Percentiles rank a stretch among this genome's conserved stretches.
phyloP scores from a whole-genome alignment of 2,113 vertebrate genomes.

The Gavia stellata region DNA sequence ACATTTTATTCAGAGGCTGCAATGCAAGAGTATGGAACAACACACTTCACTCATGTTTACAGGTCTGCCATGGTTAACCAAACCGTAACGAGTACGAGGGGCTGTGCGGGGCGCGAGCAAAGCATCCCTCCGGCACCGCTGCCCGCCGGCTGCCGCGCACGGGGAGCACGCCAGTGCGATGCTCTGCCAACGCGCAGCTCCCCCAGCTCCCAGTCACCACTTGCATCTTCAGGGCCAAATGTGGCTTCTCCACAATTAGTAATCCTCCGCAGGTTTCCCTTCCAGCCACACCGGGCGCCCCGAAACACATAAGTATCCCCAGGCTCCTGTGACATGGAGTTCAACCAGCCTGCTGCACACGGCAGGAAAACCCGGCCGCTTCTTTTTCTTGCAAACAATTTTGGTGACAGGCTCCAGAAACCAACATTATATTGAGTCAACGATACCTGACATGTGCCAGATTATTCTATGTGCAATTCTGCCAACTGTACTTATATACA shows the following conservation, averaged over 20 bases:
- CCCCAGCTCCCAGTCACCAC: not conserved
- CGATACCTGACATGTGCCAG: too few species aligned
- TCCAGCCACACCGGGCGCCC: not conserved
- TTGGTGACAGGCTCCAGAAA: not conserved
- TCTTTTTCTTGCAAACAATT: not conserved
- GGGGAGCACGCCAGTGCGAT: not conserved
- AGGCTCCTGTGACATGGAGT: not conserved
- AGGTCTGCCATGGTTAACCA: not conserved
- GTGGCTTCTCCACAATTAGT: not conserved
- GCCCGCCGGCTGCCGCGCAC: not conserved
- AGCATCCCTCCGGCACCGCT: not conserved
- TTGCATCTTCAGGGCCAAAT: not conserved
- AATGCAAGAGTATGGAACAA: not conserved
- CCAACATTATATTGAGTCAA: too few species aligned
- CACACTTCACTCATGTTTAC: not conserved
- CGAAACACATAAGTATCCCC: not conserved
- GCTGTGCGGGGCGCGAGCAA: not conserved
- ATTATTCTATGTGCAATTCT: not conserved
- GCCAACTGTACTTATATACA: too few species aligned
- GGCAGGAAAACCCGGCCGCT: not conserved
- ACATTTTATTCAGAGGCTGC: not conserved
- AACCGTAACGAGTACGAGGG: not conserved
- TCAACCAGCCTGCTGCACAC: not conserved
- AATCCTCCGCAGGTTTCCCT: not conserved
- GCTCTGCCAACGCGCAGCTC: not conserved